Base-by-base conservation (phyloP, 2,888 invertebrate species). In the Epirrhoe alternata region DNA sequence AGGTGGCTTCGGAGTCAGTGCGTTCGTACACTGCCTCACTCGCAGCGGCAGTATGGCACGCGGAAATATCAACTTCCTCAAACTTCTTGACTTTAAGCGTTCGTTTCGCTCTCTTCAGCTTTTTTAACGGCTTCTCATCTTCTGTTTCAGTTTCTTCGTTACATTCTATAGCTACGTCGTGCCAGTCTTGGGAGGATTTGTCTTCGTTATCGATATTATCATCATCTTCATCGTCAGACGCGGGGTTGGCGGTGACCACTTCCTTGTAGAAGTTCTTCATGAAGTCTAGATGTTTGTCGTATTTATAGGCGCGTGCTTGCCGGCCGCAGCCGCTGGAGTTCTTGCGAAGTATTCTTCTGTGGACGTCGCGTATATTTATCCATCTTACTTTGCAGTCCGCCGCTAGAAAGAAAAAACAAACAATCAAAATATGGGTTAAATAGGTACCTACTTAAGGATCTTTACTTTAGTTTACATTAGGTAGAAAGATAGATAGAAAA, bases 341-440 rank as follows among this genome's bases (percentile, higher is more conserved):
- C 68, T 88, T 88, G 33, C 84, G 83, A 42, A 92, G 70, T 38
- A 90, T 89, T 6, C 92, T 74, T 51, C 92, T 77, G 70, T 92
- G 86, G 0, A 92, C 92, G 45, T 93, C 93, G 66, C 93, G 80
- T 74, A 93, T 92, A 68, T 92, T 90, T 47, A 92, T 86, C 93
- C 93, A 93, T 72, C 93, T 79, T 1, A 87, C 78, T 84, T 93
- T 93, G 70, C 93, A 93, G 57, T 89, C 90, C 0, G 82, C 82
- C 45, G 90, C 93, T 93, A 78, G 31, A 84, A 87, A 16, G 8
- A 35, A 5, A 61, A n/a, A 52, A 8, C 12, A 38, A 10, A 10
- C 38, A 42, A 42, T 42, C 0, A 42, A 1, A 42, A 38, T 10
- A 38, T 3, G 7, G 35, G 2, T 38, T 10, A 38, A 10, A 38